Conservation (phyloP, 2,888 invertebrate species). For the Belgica antarctica region DNA sequence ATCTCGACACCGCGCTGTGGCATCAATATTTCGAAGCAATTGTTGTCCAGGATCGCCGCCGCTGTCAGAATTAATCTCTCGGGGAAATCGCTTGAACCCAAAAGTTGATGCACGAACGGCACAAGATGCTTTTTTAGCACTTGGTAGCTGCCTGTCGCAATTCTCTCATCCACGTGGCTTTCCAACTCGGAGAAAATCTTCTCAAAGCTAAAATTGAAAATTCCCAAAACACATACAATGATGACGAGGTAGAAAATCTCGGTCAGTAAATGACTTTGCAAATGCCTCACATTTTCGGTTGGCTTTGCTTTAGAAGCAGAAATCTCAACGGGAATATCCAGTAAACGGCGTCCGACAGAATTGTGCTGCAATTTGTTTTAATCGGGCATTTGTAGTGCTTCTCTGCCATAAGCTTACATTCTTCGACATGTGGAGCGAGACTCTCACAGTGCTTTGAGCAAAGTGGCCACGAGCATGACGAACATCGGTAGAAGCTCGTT, state of each 20-base stretch:
- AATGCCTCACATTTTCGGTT: conserved; percentile 52
- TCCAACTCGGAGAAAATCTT: conserved; percentile 49
- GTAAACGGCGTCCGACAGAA: conserved; percentile 63
- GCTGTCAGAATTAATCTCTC: conserved; percentile 62
- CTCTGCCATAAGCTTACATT: conserved; percentile 63
- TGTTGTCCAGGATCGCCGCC: conserved; percentile 70
- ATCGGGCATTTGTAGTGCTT: conserved; percentile 61
- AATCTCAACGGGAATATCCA: conserved; percentile 66
- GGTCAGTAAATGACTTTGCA: neutral
- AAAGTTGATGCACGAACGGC: conserved; percentile 57
- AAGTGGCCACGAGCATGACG: conserved; percentile 67
- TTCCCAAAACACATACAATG: neutral
- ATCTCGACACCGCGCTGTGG: conserved; percentile 56
- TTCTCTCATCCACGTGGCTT: conserved; percentile 61
- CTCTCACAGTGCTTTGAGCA: conserved; percentile 63
- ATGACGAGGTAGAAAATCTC: neutral
- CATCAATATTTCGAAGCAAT: conserved; percentile 67
- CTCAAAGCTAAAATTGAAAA: conserved; percentile 45
- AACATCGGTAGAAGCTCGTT: conserved; percentile 61
- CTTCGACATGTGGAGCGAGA: conserved; percentile 59
- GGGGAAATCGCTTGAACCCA: conserved; percentile 52
- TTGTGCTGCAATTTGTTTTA: conserved; percentile 44
- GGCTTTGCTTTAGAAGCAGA: conserved; percentile 60
- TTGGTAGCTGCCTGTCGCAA: conserved; percentile 61
- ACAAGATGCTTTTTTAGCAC: conserved; percentile 63